Base-by-base conservation (phyloP, 2,888 invertebrate genomes). In the Icerya purchasi region DNA sequence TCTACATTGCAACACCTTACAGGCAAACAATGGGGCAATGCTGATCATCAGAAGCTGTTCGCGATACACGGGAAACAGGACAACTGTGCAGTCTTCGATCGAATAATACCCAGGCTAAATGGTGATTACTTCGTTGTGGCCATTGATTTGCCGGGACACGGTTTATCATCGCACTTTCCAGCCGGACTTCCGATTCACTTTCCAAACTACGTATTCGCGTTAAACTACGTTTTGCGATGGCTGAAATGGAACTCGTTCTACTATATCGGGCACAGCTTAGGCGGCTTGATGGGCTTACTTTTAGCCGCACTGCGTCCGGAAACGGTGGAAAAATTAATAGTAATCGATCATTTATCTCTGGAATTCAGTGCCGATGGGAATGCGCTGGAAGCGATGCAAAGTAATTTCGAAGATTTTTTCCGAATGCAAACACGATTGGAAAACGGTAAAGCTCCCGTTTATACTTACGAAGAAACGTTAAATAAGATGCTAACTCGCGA, bases 141-240 rank as follows among this genome's bases (percentile, higher is more conserved):
- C 2, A 65, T 73, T 20, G 74, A 74, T 61, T 64, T 72, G 10
- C 72, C 73, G 2, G 73, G 74, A 5, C 73, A 73, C 65, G 74
- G 74, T 8, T 62, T 66, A 10, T 73, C 73, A n/a, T 70, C 72
- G 2, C 72, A 71, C 61, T 68, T 69, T 52, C 70, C 70, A 1
- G 20, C 64, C 10, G 73, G 74, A 5, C 59, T 69, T 51, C 67
- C 68, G n/a, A 68, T 72, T 53, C 66, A 71, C 52, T 65, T 70
- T 56, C 62, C 68, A 55, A 68, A 69, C 57, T 69, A 67, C 54
- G 63, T 68, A 0, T 56, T 66, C 2, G 56, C 67, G 2, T 24
- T 71, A 1, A 66, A 66, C 58, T 64, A 70, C 60, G 66, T 72
- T 3, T 63, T 70, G 0, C 67, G 70, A n/a, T 65, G 70, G 61